phyloP scores from a whole-genome alignment of 1,140 invertebrate species.

The Trichonephila inaurata region DNA sequence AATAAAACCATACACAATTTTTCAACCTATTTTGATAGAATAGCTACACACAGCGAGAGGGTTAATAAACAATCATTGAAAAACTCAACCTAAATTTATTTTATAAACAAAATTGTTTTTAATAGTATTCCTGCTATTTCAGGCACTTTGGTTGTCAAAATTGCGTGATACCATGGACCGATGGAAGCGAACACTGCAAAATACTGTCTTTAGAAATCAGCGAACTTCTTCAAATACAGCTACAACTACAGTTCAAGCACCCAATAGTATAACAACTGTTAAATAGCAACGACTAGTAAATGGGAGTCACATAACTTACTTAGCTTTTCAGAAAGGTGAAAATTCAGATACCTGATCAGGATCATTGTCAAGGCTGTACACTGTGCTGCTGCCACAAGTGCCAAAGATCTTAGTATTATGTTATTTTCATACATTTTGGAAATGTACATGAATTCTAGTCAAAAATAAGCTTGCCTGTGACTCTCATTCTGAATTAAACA shows the following conservation, averaged over 20 bases:
- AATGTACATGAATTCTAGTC: slow-evolving; percentile 66
- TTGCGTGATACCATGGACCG: slow-evolving; percentile 83
- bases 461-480: slow-evolving; percentile 24
- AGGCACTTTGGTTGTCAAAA: slow-evolving; percentile 83
- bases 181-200: slow-evolving; percentile 83
- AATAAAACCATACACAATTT: too few relatives aligned
- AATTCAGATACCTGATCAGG: neutral
- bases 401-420: slow-evolving; percentile 65
- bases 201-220: slow-evolving; percentile 81
- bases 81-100: too few relatives aligned
- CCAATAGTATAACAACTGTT: slow-evolving; percentile 55
- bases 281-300: slow-evolving; percentile 76
- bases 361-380: neutral
- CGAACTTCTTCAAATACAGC: slow-evolving; percentile 64
- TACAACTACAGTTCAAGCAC: slow-evolving; percentile 58
- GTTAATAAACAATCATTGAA: too few relatives aligned
- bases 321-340: slow-evolving; percentile 57
- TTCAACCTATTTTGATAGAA: too few relatives aligned
- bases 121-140: slow-evolving; percentile 4
- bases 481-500: neutral
- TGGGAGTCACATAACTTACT: slow-evolving; percentile 68
- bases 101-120: neutral
- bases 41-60: too few relatives aligned
- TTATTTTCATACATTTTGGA: slow-evolving; percentile 58
- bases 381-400: slow-evolving; percentile 69